Evolutionary conservation across 1,140 invertebrate species (phyloP).

Genomic region (Frieseomelitta varia): DNA sequence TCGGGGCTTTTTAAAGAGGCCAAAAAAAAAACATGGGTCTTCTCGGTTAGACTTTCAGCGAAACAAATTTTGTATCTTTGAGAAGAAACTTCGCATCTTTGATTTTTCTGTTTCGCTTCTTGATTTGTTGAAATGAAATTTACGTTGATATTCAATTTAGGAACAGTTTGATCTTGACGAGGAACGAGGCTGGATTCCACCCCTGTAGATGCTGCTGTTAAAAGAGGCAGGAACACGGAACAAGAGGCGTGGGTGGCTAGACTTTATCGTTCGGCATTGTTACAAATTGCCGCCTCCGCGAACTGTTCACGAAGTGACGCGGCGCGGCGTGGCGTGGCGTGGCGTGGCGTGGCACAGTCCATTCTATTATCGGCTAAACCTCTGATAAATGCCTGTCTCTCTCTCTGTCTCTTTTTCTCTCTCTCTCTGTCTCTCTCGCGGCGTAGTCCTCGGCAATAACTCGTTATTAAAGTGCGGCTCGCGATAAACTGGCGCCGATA

Average conservation of each 20-base stretch:
- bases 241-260: slow-evolving; percentile 36
- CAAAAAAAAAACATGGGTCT: no score
- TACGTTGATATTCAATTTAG: no score
- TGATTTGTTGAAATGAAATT: no score
- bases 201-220: not conserved
- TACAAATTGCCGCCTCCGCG: slow-evolving; percentile 68
- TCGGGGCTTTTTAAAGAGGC: no score
- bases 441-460: slow-evolving; percentile 67
- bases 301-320: slow-evolving; percentile 44
- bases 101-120: no score
- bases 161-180: no score
- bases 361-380: slow-evolving; percentile 73
- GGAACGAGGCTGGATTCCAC: not conserved
- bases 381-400: slow-evolving; percentile 68
- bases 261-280: slow-evolving; percentile 44
- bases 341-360: not conserved
- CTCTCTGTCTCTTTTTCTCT: slow-evolving; percentile 25
- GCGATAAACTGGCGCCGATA: slow-evolving; percentile 74
- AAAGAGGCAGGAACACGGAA: not conserved
- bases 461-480: slow-evolving; percentile 73
- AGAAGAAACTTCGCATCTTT: no score
- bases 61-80: no score
- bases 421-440: slow-evolving; percentile 42
- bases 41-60: no score
- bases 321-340: slow-evolving; percentile 24